phyloP scores from a whole-genome alignment of 2,113 vertebrate genomes.

The Cyanistes caeruleus region DNA sequence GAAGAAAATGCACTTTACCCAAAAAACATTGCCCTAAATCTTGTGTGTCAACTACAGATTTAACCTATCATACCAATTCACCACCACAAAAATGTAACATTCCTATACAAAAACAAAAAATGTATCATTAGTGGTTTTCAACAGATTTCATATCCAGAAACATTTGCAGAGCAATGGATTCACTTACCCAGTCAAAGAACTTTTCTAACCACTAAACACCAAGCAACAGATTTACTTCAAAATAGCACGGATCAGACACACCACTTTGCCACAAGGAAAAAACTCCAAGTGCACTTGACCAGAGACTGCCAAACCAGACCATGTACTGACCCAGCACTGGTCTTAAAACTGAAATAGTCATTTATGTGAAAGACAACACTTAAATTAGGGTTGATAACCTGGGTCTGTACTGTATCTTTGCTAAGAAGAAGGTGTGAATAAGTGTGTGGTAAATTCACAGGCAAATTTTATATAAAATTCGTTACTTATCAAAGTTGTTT shows the following conservation, averaged over 20 bases:
- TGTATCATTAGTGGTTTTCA: slow-evolving; percentile 63
- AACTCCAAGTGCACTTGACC: background rate
- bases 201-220: slow-evolving; percentile 56
- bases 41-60: slow-evolving; percentile 15
- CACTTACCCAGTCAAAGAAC: slow-evolving; percentile 47
- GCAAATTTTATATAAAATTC: background rate
- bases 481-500: background rate
- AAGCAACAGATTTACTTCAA: slow-evolving; percentile 53
- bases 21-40: background rate
- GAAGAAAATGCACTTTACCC: background rate
- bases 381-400: background rate
- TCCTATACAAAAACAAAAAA: slow-evolving; percentile 63
- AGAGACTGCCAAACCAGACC: background rate
- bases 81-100: slow-evolving; percentile 67
- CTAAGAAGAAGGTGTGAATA: background rate
- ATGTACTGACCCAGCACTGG: background rate
- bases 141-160: slow-evolving; percentile 52
- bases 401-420: background rate
- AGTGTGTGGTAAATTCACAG: background rate
- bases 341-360: background rate
- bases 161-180: slow-evolving; percentile 58
- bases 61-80: slow-evolving; percentile 36
- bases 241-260: slow-evolving; percentile 37
- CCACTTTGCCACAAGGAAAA: background rate
- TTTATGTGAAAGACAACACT: background rate